Base-by-base conservation (phyloP, 2,888 invertebrate species). In the Sthenelais limicola region DNA sequence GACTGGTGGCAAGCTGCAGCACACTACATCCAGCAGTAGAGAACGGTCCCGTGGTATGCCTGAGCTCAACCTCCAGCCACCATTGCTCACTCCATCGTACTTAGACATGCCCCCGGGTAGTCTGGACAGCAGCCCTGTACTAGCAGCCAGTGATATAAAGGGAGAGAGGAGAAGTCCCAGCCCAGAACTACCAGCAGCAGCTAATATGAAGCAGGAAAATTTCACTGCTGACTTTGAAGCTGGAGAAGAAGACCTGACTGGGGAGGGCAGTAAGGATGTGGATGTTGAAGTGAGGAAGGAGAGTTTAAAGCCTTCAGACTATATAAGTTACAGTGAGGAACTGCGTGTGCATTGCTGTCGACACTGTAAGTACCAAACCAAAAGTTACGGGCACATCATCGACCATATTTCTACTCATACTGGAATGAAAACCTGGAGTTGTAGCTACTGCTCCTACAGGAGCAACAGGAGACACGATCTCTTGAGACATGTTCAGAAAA, bases 281-380 rank as follows among this genome's bases (percentile, higher is more conserved):
- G 62, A 62, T 62, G 62, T 62, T 9, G 62, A 62, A 28, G 62
- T 62, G 62, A 35, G 62, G 38, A 62, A 62, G 38, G 62, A 62
- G 38, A 62, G 62, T 21, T 21, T 62, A 15, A 38, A 38, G 9
- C 62, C 62, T 21, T 12, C 62, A n/a, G 62, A 62, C n/a, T 43
- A 62, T 18, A 62, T 62, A 35, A 62, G 62, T 21, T 62, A 38
- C 24, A 43, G 43, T 62, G 62, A 62, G 24, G 62, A 62, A 1
- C 35, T 21, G 38, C 18, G 62, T 3, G 15, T 62, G 18, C 62
- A 62, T 18, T 62, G 62, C 24, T 62, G 62, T 24, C 62, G 62
- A 26, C 62, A 62, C 24, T 62, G 62, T 21, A 62, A 4, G 38
- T 62, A 62, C 62, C 62, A 62, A 43, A 62, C 62, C 15, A 21